Conservation (phyloP, 1,140 invertebrate species). For the Orussus abietinus region DNA sequence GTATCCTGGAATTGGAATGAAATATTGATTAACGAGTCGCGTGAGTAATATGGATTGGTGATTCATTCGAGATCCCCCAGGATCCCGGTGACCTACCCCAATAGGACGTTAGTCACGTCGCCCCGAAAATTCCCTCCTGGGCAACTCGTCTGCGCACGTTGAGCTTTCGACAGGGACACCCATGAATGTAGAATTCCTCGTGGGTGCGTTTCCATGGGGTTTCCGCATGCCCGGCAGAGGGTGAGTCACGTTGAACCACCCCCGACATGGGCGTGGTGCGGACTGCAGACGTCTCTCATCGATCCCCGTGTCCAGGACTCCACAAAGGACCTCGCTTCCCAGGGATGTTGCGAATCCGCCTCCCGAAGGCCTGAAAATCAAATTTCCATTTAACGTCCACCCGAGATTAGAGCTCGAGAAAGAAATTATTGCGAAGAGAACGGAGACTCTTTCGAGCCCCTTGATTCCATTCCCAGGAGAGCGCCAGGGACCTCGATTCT, state of each 20-base stretch:
- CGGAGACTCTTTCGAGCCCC: neutral
- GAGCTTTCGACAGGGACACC: too few relatives aligned
- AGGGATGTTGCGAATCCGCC: too few relatives aligned
- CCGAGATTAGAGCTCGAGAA: neutral
- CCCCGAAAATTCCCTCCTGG: too few relatives aligned
- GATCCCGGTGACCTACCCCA: too few relatives aligned
- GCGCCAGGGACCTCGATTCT: conserved; percentile 6
- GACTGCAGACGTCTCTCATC: conserved; percentile 34
- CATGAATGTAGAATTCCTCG: too few relatives aligned
- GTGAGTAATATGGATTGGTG: too few relatives aligned
- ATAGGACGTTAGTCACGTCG: too few relatives aligned
- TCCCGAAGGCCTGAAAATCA: neutral
- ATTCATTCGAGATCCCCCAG: too few relatives aligned
- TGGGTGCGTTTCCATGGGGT: conserved; percentile 1
- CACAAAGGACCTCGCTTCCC: too few relatives aligned
- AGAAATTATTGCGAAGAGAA: conserved; percentile 6
- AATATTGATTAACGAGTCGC: too few relatives aligned
- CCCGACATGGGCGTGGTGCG: conserved; percentile 32
- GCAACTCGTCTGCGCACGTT: too few relatives aligned
- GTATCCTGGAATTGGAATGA: too few relatives aligned
- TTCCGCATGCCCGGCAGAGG: conserved; percentile 20
- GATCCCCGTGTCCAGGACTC: conserved; percentile 28
- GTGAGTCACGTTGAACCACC: conserved; percentile 29
- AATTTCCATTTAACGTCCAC: conserved; percentile 5
- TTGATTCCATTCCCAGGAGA: neutral